phyloP scores from a whole-genome alignment of 2,797 vertebrate species.

The Orestias chungarensis region DNA sequence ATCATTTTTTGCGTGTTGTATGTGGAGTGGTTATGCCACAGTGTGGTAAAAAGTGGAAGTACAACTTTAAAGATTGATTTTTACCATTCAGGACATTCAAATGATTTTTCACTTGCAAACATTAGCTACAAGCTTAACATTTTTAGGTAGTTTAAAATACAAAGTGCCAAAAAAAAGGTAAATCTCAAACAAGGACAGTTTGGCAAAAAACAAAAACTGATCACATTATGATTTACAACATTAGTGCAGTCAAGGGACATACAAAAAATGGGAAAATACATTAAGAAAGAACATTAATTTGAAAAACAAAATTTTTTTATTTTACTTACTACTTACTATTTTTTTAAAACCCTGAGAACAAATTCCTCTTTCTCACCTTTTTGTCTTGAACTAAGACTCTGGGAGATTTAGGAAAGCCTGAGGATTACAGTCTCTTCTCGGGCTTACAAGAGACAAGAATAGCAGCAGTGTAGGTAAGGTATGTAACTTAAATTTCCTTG shows the following conservation, averaged over 20 bases:
- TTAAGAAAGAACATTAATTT: background rate
- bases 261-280: slow-evolving; percentile 2
- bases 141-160: background rate
- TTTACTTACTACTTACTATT: slow-evolving; percentile 4
- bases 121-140: background rate
- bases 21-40: slow-evolving; percentile 62
- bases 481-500: slow-evolving; percentile 58
- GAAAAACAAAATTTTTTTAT: background rate
- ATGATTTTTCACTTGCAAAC: background rate
- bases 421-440: slow-evolving; percentile 45
- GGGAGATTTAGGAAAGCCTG: slow-evolving; percentile 45
- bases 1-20: slow-evolving; percentile 4
- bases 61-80: background rate
- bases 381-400: slow-evolving; percentile 29
- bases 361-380: slow-evolving; percentile 37
- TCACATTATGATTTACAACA: too few relatives aligned
- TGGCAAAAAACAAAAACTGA: too few relatives aligned
- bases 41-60: slow-evolving; percentile 54
- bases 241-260: too few relatives aligned
- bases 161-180: background rate
- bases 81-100: background rate
- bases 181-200: background rate
- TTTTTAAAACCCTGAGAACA: slow-evolving; percentile 23
- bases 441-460: slow-evolving; percentile 43
- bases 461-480: slow-evolving; percentile 66